phyloP scores from a whole-genome alignment of 2,888 invertebrate genomes.

The Gisinianus flammeolus region DNA sequence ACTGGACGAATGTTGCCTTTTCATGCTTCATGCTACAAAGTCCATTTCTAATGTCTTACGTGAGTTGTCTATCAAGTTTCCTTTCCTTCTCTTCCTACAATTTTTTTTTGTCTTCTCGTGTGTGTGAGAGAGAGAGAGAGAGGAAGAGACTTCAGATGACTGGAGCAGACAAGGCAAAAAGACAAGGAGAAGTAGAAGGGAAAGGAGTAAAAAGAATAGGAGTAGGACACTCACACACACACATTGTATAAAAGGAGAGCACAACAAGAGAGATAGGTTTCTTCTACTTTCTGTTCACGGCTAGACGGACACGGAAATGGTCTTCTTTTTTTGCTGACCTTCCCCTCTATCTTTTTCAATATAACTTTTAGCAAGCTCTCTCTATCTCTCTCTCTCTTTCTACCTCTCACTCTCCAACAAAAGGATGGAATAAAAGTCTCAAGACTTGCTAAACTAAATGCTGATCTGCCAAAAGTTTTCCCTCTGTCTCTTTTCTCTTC shows the following conservation, averaged over 20 bases:
- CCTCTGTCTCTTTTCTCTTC: neutral
- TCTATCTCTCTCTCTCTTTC: neutral
- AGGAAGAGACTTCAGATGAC: neutral
- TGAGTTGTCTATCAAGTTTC: neutral
- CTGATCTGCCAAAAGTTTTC: slow-evolving; percentile 28
- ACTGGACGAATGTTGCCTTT: neutral
- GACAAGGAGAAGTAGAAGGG: neutral
- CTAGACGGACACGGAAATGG: slow-evolving; percentile 19
- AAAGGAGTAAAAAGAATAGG: neutral
- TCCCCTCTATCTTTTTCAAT: slow-evolving; percentile 3
- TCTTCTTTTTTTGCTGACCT: slow-evolving; percentile 25
- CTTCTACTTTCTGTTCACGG: slow-evolving; percentile 18
- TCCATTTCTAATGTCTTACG: slow-evolving; percentile 9
- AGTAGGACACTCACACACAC: neutral
- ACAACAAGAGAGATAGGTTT: neutral
- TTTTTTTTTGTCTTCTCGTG: neutral
- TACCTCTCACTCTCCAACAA: slow-evolving; percentile 1
- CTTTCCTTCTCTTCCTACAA: neutral
- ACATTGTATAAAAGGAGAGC: neutral
- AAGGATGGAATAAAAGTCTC: slow-evolving; percentile 11
- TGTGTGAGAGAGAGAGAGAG: neutral
- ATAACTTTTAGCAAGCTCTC: slow-evolving; percentile 20
- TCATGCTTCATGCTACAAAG: neutral
- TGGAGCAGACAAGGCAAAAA: neutral
- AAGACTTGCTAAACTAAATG: slow-evolving; percentile 11